Conservation (phyloP, 2,113 vertebrate species). For the Eupsittula cactorum region DNA sequence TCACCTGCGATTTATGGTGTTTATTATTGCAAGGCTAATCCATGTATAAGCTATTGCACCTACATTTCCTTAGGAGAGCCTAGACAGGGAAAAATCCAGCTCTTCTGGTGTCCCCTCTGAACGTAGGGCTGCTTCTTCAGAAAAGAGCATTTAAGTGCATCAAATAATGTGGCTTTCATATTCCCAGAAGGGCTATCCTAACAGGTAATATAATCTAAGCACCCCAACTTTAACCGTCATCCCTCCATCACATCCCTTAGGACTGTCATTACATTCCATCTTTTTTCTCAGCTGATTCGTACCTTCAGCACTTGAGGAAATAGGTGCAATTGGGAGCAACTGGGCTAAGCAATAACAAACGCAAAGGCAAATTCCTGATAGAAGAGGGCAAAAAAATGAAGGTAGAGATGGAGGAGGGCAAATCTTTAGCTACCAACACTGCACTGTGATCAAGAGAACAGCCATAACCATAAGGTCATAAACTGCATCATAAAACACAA, state of each 20-base stretch:
- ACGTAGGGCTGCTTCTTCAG: not conserved
- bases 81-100: not conserved
- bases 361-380: not conserved
- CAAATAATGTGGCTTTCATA: rapidly evolving
- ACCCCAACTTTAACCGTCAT: not conserved
- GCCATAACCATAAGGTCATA: not conserved
- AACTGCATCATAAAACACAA: not conserved
- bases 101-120: not conserved
- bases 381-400: not conserved
- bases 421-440: rapidly evolving
- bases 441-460: rapidly evolving
- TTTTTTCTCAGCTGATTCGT: not conserved
- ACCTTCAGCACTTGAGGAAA: not conserved
- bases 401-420: not conserved
- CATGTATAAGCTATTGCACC: not conserved
- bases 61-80: not conserved
- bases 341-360: not conserved
- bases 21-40: not conserved
- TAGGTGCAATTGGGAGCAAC: not conserved
- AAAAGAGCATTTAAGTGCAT: not conserved
- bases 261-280: not conserved
- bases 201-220: not conserved
- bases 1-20: not conserved
- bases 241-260: not conserved
- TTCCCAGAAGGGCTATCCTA: not conserved